Evolutionary conservation across 1,140 invertebrate genomes (phyloP).

Genomic region (Telenomus remus): DNA sequence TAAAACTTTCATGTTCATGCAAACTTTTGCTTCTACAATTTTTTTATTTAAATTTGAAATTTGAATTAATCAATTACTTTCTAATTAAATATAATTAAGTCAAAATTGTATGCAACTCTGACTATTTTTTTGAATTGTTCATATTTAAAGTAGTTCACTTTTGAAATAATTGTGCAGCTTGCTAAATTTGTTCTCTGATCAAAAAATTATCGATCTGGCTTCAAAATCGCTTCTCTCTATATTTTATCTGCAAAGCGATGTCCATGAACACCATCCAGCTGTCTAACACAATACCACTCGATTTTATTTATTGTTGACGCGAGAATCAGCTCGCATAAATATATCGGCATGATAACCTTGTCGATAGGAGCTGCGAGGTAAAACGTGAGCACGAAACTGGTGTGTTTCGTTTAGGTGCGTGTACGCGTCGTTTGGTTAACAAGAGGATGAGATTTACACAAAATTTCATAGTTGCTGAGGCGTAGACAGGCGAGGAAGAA

Average conservation of each 20-base stretch:
- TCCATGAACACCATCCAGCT: not conserved
- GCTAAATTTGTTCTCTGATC: not conserved
- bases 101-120: too few species aligned
- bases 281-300: not conserved
- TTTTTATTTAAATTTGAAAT: too few species aligned
- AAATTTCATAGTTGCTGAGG: slow-evolving; percentile 57
- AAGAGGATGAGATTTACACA: slow-evolving; percentile 55
- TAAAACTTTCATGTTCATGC: too few species aligned
- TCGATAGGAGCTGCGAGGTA: slow-evolving; percentile 15
- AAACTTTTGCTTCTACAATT: too few species aligned
- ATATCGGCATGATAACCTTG: slow-evolving; percentile 35
- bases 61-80: too few species aligned
- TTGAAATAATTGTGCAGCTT: too few species aligned
- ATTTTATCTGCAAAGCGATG: too few species aligned
- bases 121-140: too few species aligned
- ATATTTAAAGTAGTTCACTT: too few species aligned
- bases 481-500: slow-evolving; percentile 30
- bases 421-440: slow-evolving; percentile 39
- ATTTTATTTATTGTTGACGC: slow-evolving; percentile 26
- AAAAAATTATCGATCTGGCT: not conserved
- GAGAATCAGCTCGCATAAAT: slow-evolving; percentile 31
- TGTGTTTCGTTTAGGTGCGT: slow-evolving; percentile 31
- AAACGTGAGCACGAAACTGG: slow-evolving; percentile 30
- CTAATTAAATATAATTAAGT: too few species aligned
- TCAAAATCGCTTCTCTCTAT: not conserved